phyloP scores from a whole-genome alignment of 2,113 vertebrate species.

The Agelaius phoeniceus region DNA sequence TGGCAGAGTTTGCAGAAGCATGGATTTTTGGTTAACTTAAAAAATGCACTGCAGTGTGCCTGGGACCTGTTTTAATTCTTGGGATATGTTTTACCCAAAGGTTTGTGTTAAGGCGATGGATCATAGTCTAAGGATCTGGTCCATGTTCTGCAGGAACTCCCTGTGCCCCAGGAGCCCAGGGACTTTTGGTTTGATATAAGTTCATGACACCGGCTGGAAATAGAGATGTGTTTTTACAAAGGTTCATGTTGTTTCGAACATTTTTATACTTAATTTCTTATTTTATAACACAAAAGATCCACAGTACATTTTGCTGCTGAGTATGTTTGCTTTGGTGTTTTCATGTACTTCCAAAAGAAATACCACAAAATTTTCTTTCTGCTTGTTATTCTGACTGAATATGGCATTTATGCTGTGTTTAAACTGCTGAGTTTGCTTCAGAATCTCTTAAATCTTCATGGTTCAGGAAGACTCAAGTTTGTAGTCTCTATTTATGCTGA shows the following conservation, averaged over 20 bases:
- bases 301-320: constrained; percentile 53
- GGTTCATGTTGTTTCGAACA: constrained; percentile 32
- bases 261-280: constrained; percentile 41
- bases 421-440: constrained; percentile 50
- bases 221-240: constrained; percentile 53
- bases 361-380: constrained; percentile 66
- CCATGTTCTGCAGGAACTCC: background rate
- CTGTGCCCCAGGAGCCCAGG: background rate
- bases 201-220: background rate
- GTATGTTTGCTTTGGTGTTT: constrained; percentile 47
- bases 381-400: constrained; percentile 65
- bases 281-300: constrained; percentile 37
- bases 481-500: constrained; percentile 8
- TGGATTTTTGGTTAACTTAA: background rate
- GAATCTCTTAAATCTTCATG: constrained; percentile 36
- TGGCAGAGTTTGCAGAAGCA: background rate
- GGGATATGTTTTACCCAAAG: background rate
- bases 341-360: constrained; percentile 74
- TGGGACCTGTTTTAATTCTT: background rate
- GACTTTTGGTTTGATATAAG: background rate
- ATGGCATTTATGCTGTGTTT: constrained; percentile 24
- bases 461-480: constrained; percentile 59
- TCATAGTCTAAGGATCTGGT: background rate
- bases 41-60: background rate
- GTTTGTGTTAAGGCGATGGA: background rate